Evolutionary conservation across 2,113 vertebrate genomes (phyloP).

Genomic region (Pycnonotus jocosus): DNA sequence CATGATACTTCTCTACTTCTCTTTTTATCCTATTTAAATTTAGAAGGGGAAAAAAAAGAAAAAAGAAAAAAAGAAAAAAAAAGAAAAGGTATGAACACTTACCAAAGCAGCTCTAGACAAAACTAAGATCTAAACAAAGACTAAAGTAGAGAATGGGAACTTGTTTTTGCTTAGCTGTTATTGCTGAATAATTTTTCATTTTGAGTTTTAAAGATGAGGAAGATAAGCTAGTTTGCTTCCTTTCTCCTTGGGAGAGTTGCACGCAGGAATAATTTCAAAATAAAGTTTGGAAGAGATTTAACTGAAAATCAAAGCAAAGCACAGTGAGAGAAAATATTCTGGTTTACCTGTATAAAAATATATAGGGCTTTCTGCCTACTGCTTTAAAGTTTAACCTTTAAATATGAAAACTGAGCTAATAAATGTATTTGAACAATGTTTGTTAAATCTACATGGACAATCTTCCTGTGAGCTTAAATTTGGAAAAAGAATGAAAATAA

Average conservation of each 20-base stretch:
- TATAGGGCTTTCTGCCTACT: background rate
- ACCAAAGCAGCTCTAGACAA: background rate
- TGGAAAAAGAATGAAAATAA: background rate
- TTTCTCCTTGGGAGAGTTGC: background rate
- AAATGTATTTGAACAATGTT: background rate
- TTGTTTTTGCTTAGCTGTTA: background rate
- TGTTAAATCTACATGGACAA: background rate
- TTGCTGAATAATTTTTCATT: background rate
- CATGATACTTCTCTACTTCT: background rate
- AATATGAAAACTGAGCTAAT: background rate
- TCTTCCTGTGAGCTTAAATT: background rate
- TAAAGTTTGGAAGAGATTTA: background rate
- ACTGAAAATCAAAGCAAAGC: background rate
- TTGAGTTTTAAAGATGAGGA: background rate
- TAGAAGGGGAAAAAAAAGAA: too few species aligned
- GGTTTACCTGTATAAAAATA: background rate
- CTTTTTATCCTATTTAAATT: background rate
- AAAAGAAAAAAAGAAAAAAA: too few species aligned
- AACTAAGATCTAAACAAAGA: background rate
- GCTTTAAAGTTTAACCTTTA: background rate
- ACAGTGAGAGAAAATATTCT: background rate
- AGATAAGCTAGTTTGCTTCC: background rate
- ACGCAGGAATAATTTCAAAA: background rate
- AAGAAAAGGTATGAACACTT: background rate
- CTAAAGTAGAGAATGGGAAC: background rate